A percentile compares a stretch with the other conserved stretches of the same genome.
phyloP scores from a whole-genome alignment of 1,140 invertebrate genomes.

The Armadillidium nasatum region DNA sequence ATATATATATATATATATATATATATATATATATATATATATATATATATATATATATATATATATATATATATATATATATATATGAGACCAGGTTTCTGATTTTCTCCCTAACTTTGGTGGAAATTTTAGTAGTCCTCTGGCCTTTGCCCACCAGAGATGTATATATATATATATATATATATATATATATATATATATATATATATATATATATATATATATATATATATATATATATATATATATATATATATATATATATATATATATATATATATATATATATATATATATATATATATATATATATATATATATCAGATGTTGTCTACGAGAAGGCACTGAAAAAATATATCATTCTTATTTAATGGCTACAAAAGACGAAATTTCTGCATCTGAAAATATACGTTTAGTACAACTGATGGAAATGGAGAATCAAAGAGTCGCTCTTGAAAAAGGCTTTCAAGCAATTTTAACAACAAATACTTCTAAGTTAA shows the following conservation, averaged over 20 bases:
- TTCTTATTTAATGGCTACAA: constrained; percentile 20
- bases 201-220: background rate
- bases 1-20: no score
- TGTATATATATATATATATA: constrained; percentile 23
- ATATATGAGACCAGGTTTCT: no score
- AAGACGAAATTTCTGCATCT: background rate
- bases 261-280: constrained; percentile 1
- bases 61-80: no score
- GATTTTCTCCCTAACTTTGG: no score
- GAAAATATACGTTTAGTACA: constrained; percentile 19
- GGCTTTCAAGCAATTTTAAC: constrained; percentile 24
- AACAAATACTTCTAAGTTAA: constrained; percentile 19
- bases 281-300: constrained; percentile 21
- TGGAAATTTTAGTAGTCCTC: no score
- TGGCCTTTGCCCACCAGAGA: no score
- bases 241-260: background rate
- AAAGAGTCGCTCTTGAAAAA: background rate
- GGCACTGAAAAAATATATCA: constrained; percentile 1
- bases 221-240: background rate
- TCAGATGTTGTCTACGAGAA: constrained; percentile 16
- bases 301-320: background rate
- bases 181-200: background rate
- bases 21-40: no score
- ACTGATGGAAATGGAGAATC: constrained; percentile 20
- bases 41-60: no score